These are phyloP conservation scores for Venustaconcha ellipsiformis DNA, from an alignment of 1,140 invertebrate species.

Conservation along the genomic window DNA sequence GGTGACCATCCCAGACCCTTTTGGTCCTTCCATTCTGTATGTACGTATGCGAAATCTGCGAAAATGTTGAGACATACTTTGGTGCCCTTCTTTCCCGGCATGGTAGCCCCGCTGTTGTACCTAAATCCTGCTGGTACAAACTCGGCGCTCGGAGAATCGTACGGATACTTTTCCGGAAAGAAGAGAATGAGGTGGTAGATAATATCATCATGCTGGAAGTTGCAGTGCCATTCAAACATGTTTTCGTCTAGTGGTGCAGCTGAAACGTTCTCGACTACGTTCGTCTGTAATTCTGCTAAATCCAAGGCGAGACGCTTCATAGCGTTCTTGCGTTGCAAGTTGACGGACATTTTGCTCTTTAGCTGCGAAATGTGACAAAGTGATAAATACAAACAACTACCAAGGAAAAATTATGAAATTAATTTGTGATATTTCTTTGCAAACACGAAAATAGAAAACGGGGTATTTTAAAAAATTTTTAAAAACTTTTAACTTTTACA, in stretches of 20 bases:
- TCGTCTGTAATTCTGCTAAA: slow-evolving; percentile 43
- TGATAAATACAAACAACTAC: no score
- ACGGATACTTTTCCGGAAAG: slow-evolving; percentile 58
- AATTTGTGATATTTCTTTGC: no score
- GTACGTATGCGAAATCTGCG: slow-evolving; percentile 54
- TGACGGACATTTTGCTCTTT: slow-evolving; percentile 30
- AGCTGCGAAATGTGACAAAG: background rate
- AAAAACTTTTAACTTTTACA: no score
- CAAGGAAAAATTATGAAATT: no score
- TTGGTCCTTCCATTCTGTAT: slow-evolving; percentile 57
- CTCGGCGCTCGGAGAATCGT: slow-evolving; percentile 57
- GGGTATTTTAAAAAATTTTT: no score
- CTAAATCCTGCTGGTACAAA: slow-evolving; percentile 57
- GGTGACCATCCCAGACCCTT: slow-evolving; percentile 58
- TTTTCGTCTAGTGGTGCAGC: slow-evolving; percentile 52
- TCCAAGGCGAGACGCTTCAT: slow-evolving; percentile 53
- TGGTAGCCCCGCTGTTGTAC: slow-evolving; percentile 57
- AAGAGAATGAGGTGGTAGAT: slow-evolving; percentile 56
- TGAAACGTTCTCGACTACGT: slow-evolving; percentile 56
- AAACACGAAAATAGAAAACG: no score
- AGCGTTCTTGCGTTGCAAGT: slow-evolving; percentile 42
- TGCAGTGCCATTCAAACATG: slow-evolving; percentile 63
- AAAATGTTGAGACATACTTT: slow-evolving; percentile 58
- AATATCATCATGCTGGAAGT: slow-evolving; percentile 55
- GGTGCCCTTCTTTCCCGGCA: slow-evolving; percentile 52